Percentiles rank a stretch among this genome's conserved stretches.
phyloP scores from a whole-genome alignment of 2,797 vertebrate species.

The Oophaga sylvatica region DNA sequence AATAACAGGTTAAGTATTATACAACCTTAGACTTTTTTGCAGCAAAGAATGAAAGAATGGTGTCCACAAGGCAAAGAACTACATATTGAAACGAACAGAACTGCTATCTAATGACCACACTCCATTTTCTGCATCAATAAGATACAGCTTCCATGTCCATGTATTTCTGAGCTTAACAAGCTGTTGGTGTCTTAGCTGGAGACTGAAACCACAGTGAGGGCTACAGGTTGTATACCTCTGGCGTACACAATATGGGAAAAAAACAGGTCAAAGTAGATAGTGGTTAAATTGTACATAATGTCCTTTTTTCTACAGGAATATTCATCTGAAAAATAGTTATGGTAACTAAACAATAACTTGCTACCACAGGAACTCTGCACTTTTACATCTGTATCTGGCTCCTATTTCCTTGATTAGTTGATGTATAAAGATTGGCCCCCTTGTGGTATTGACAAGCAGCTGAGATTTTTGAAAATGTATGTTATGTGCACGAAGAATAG shows the following conservation, averaged over 20 bases:
- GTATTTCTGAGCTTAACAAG: neutral
- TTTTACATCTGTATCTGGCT: neutral
- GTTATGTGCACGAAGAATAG: neutral
- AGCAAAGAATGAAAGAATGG: neutral
- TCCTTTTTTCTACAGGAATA: neutral
- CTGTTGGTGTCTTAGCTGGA: neutral
- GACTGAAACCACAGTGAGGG: neutral
- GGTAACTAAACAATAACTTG: neutral
- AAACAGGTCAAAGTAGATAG: neutral
- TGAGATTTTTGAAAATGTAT: neutral
- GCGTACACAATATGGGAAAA: neutral
- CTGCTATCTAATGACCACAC: neutral
- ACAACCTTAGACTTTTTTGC: neutral
- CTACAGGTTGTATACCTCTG: neutral
- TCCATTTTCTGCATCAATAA: neutral
- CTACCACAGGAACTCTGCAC: neutral
- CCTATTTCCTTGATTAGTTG: no score
- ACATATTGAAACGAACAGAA: neutral
- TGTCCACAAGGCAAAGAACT: neutral
- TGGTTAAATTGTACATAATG: neutral
- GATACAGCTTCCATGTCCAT: neutral
- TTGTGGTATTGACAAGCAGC: neutral
- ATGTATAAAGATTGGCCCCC: neutral
- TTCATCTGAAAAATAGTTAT: neutral
- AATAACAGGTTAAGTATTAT: neutral